Base-by-base conservation (phyloP, 2,113 vertebrate genomes). In the Podarcis raffonei region DNA sequence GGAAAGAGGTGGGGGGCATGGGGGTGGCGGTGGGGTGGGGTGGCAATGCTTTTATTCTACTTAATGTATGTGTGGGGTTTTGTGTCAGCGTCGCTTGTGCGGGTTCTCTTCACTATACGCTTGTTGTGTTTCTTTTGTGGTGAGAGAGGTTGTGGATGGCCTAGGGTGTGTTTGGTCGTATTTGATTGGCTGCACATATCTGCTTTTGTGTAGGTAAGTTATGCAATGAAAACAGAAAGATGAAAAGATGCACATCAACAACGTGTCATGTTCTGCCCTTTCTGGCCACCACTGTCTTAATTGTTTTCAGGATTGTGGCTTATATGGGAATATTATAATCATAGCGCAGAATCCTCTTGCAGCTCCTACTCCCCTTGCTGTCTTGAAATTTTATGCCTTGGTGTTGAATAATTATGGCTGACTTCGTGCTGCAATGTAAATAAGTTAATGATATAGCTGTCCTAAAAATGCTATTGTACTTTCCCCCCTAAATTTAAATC, bases 401-500 rank as follows among this genome's bases (percentile, higher is more conserved):
- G 23, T 32, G 69, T 75, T 65, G 9, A 78, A 30, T 65, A 76
- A 80, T 68, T 77, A 85, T 12, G 81, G 68, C 42, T 76, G 83
- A 77, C 66, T 83, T 87, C 84, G 76, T 42, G 79, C 62, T 81
- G 71, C 84, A 86, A 5, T 23, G 77, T 68, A 83, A 25, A 35
- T 35, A 88, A 85, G 30, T 1, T 86, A 91, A 80, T 87, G 65
- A 82, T 81, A 9, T 4, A 72, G 27, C 81, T 94, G 86, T 27
- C 32, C 81, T 4, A 84, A 74, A 90, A 89, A 83, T 90, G 69
- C 85, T 53, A 88, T 48, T 7, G 5, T 89, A 83, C 82, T 20
- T 93, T 87, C 57, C 25, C 27, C 89, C 90, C 59, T 5, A 75
- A 90, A 84, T 83, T 88, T 90, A 71, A 88, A 80, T 91, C 83